Evolutionary conservation across 2,888 invertebrate genomes (phyloP), one percentile per base, ranked within the genome.

Genomic region (Heterodera filipjevi): DNA sequence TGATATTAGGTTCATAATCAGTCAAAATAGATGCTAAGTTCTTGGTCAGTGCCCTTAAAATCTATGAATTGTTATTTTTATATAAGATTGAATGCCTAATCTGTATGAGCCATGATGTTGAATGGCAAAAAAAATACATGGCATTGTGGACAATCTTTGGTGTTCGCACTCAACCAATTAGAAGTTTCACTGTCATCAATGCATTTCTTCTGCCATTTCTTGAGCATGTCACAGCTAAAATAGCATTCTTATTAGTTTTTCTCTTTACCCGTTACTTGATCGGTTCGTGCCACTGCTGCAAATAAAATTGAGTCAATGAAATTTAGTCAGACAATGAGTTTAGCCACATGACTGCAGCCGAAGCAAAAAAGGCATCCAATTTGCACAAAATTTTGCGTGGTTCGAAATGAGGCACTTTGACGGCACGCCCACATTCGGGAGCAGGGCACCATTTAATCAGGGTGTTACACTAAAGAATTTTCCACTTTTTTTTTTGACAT

Each of bases 81-180:
- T n/a, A n/a, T n/a, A n/a, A n/a, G n/a, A n/a, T n/a, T n/a, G n/a
- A n/a, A n/a, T n/a, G n/a, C n/a, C n/a, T n/a, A n/a, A n/a, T n/a
- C n/a, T n/a, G n/a, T n/a, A n/a, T n/a, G n/a, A n/a, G n/a, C n/a
- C n/a, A n/a, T n/a, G n/a, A n/a, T n/a, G n/a, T n/a, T n/a, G n/a
- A n/a, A n/a, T n/a, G n/a, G n/a, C n/a, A 39, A 39, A 39, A 6
- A 39, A 39, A 39, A 39, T 32, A 84, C 96, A 90, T 95, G 95
- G 91, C 98, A 99, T 90, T 95, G 95, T 68, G 98, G 98, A 90
- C 98, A 98, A 91, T 97, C 96, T 91, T 99, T 98, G 77, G 98
- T 99, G 91, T 99, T 98, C 44, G 97, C 97, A 79, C 96, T 96
- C 89, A 99, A 96, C 98, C 98, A 99, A 90, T 98, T 98, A 19